Evolutionary conservation across 2,888 invertebrate genomes (phyloP), one percentile per base, ranked within the genome.

Genomic region (Crematogaster levior): DNA sequence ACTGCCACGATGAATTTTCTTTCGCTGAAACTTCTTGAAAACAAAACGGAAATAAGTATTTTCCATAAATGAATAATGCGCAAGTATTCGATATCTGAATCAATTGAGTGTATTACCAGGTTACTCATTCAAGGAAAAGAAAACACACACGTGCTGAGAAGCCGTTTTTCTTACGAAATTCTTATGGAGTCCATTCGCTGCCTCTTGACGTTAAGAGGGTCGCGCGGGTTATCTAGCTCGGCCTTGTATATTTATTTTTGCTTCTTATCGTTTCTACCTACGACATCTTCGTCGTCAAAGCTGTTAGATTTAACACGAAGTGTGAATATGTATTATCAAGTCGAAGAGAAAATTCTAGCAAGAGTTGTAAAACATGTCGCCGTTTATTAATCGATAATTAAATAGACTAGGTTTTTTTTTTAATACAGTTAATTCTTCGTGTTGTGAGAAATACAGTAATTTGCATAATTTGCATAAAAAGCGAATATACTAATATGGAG

Each of bases 191-290:
- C 15, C 7, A 15, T 43, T 30, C 30, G 27, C 18, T 21, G 43
- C 7, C 37, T 48, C 24, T 34, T 40, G 27, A 75, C 75, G 37
- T n/a, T 37, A 12, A 51, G 51, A 27, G 66, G 51, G 65, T 75
- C 65, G n/a, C n/a, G 3, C 9, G 37, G 75, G 75, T 75, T 75
- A 75, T 75, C 75, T 75, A 21, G 21, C 43, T 18, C 12, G n/a
- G 3, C 18, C n/a, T 37, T 37, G 48, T 51, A 48, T 74, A 66
- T 75, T 66, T 75, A 75, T 40, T 75, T 75, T 51, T 15, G 15
- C 37, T 37, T n/a, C 40, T 75, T 75, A 66, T 74, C 74, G 21
- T 63, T n/a, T 30, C 6, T 65, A 48, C 48, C 37, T 51, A 65
- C 60, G 27, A 37, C 43, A 40, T 56, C 61, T 48, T 40, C 12